phyloP scores from a whole-genome alignment of 2,113 vertebrate species.

The Aplodontia rufa region DNA sequence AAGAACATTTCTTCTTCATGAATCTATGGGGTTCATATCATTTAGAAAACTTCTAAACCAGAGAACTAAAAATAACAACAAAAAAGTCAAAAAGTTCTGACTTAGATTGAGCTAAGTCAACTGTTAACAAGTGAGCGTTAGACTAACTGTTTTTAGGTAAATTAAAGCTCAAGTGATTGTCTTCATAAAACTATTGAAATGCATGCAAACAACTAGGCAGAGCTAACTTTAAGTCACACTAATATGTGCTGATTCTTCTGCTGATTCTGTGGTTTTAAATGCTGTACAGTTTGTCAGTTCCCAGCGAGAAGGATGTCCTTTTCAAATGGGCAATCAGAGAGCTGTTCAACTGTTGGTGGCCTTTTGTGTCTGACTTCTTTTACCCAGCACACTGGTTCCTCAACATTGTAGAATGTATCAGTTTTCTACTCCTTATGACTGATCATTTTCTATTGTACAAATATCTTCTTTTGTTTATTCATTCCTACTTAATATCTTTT shows the following conservation, averaged over 20 bases:
- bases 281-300: neutral
- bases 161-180: neutral
- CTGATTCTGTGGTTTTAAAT: slow-evolving; percentile 20
- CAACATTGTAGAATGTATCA: neutral
- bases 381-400: neutral
- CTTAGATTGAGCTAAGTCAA: neutral
- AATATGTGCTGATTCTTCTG: neutral
- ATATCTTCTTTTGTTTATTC: neutral
- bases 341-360: neutral
- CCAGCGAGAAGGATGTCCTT: neutral
- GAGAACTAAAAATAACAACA: neutral
- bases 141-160: neutral
- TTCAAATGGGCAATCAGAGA: neutral
- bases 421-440: neutral
- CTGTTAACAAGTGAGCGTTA: neutral
- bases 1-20: neutral
- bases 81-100: neutral
- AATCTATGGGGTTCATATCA: neutral
- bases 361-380: neutral
- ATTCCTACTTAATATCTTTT: neutral
- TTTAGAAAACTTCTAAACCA: slow-evolving; percentile 12
- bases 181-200: neutral
- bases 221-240: neutral
- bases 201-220: neutral
- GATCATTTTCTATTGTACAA: neutral